Conservation (phyloP, 1,140 invertebrate genomes). For the Helicoverpa armigera region DNA sequence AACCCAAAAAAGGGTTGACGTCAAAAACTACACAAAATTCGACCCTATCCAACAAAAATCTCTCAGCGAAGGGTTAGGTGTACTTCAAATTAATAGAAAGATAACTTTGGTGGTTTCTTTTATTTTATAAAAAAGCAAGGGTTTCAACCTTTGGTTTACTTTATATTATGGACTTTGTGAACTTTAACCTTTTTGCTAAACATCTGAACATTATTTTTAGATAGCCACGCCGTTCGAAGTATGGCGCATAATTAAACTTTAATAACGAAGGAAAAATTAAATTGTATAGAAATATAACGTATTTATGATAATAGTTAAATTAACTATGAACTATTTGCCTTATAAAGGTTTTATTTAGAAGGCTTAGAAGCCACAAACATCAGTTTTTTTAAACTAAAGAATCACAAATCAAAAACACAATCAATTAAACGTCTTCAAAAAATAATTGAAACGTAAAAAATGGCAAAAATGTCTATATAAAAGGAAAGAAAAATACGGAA, state of each 20-base stretch:
- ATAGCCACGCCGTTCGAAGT: constrained; percentile 12
- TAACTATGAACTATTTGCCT: too few species aligned
- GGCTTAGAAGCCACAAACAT: too few species aligned
- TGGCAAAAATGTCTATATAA: background rate
- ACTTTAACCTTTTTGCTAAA: constrained; percentile 45
- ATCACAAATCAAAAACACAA: too few species aligned
- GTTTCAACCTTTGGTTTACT: constrained; percentile 70
- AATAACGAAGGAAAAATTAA: background rate
- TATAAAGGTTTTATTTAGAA: too few species aligned
- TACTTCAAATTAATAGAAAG: constrained; percentile 75
- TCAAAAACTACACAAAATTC: constrained; percentile 32
- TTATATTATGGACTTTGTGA: constrained; percentile 65
- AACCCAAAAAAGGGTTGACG: background rate
- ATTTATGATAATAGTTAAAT: background rate
- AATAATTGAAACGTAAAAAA: constrained; percentile 13
- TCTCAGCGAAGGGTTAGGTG: constrained; percentile 47
- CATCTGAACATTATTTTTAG: constrained; percentile 24
- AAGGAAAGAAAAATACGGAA: constrained; percentile 54
- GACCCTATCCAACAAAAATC: constrained; percentile 56
- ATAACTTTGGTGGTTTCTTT: constrained; percentile 68
- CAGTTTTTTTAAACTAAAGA: too few species aligned
- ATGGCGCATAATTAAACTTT: background rate
- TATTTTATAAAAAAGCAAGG: constrained; percentile 76
- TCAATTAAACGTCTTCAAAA: background rate
- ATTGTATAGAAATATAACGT: background rate